Percentiles rank a stretch among this genome's conserved stretches.
Evolutionary conservation across 35 echinoderm and acorn worm species (phyloP).

Genomic region (Apostichopus japonicus): DNA sequence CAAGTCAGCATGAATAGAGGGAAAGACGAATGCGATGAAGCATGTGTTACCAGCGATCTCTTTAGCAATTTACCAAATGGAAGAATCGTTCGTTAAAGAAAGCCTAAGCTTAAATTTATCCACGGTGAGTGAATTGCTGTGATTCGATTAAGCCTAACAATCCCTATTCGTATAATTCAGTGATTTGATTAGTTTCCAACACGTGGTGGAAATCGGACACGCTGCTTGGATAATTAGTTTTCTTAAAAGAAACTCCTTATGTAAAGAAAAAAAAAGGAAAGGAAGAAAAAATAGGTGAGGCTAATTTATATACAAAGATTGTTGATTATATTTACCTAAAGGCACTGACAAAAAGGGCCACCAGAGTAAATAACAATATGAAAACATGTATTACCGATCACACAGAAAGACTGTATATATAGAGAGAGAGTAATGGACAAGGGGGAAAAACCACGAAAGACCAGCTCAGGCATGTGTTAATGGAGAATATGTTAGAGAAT

Average conservation of each 20-base stretch:
- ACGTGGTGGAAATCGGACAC: constrained; percentile 42
- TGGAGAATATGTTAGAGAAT: too few species aligned
- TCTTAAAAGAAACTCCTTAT: constrained; percentile 2
- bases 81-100: constrained; percentile 10
- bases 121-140: constrained; percentile 12
- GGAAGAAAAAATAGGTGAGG: neutral
- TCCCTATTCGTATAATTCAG: constrained; percentile 21
- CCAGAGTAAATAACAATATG: neutral
- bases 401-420: too few species aligned
- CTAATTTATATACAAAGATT: constrained; percentile 35
- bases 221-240: constrained; percentile 32
- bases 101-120: constrained; percentile 53
- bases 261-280: neutral
- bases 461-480: too few species aligned
- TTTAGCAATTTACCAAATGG: constrained; percentile 44
- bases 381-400: too few species aligned
- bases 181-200: constrained; percentile 38
- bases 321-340: constrained; percentile 36
- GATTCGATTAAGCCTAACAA: constrained; percentile 51
- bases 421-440: too few species aligned
- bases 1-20: neutral
- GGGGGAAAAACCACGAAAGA: too few species aligned
- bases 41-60: constrained; percentile 21
- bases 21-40: neutral
- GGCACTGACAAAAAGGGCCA: neutral